These are phyloP conservation scores for Tyto alba DNA, from an alignment of 2,113 vertebrate species.

Conservation along the genomic window DNA sequence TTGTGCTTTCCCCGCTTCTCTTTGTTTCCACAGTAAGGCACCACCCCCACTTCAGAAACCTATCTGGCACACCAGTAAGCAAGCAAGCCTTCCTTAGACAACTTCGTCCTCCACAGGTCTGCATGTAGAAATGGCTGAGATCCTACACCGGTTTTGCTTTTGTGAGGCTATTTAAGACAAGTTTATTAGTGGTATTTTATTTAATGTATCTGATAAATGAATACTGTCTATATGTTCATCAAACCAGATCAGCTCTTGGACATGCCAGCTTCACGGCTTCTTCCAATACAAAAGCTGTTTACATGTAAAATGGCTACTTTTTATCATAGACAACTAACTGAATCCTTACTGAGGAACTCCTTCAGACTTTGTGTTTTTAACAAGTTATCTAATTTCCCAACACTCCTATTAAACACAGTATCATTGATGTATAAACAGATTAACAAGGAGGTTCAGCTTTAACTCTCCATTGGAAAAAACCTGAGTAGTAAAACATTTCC, in stretches of 20 bases:
- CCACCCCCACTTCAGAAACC: background rate
- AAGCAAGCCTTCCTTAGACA: background rate
- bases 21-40: background rate
- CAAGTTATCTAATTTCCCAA: background rate
- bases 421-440: background rate
- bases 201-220: background rate
- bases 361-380: background rate
- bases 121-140: background rate
- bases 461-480: background rate
- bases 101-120: background rate
- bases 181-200: background rate
- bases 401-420: background rate
- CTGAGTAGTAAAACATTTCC: background rate
- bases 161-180: background rate
- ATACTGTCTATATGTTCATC: background rate
- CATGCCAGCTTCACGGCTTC: background rate
- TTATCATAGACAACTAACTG: background rate
- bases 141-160: background rate
- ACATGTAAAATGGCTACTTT: background rate
- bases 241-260: background rate
- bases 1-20: background rate
- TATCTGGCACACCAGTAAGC: background rate
- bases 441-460: background rate
- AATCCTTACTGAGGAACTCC: background rate
- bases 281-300: background rate